These are phyloP conservation scores for Rhinolophus sinicus DNA, from an alignment of 2,113 vertebrate species.

Conservation along the genomic window DNA sequence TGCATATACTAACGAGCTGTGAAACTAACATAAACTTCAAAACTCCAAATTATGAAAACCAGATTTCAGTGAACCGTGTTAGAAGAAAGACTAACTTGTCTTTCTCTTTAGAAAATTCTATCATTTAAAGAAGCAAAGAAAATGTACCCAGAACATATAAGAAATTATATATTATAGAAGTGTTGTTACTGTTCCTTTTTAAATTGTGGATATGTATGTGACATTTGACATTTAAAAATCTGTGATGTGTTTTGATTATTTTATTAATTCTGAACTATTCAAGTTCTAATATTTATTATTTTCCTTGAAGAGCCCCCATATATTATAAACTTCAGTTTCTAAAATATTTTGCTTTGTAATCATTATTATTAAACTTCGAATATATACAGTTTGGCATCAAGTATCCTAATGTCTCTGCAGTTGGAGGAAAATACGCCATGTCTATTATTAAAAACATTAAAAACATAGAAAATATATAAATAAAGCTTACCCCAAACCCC, in stretches of 20 bases:
- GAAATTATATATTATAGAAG: neutral
- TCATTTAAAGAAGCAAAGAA: neutral
- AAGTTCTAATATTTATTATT: neutral
- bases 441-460: neutral
- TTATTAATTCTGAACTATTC: neutral
- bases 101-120: neutral
- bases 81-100: neutral
- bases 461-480: neutral
- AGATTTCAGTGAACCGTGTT: neutral
- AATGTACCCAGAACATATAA: neutral
- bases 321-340: neutral
- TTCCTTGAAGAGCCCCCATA: neutral
- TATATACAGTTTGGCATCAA: neutral
- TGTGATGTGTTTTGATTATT: neutral
- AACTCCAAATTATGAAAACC: neutral
- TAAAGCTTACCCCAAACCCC: neutral
- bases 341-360: neutral
- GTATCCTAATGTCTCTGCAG: neutral
- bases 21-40: neutral
- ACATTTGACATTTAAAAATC: neutral
- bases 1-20: neutral
- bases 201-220: neutral
- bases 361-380: neutral
- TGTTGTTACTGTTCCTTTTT: neutral
- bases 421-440: neutral